These are phyloP conservation scores for Neuroterus valhalla DNA, from an alignment of 1,140 invertebrate genomes.

Conservation along the genomic window DNA sequence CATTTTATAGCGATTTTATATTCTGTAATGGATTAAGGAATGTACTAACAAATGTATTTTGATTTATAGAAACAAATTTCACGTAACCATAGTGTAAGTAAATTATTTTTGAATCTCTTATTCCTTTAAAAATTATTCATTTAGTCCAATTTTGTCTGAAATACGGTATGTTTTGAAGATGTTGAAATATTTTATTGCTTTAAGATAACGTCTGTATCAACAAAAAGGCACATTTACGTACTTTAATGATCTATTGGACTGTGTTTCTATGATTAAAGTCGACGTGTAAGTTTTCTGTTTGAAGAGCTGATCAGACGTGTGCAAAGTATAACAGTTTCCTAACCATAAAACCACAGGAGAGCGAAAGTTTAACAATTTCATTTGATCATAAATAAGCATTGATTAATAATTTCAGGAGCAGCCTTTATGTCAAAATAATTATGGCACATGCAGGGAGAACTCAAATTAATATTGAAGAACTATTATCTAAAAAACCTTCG, in stretches of 20 bases:
- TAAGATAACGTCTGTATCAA: neutral
- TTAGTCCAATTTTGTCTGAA: neutral
- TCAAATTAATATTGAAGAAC: neutral
- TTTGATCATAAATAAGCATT: too few species aligned
- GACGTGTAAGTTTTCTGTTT: neutral
- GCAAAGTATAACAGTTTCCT: too few species aligned
- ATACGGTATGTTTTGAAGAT: neutral
- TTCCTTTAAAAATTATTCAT: neutral
- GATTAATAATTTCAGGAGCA: neutral
- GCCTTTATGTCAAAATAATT: conserved; percentile 1
- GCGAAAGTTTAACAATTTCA: too few species aligned
- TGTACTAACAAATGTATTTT: conserved; percentile 37
- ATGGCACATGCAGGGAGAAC: neutral
- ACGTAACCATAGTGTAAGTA: conserved; percentile 37
- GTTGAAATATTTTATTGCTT: conserved; percentile 14
- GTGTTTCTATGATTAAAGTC: neutral
- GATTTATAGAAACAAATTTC: conserved; percentile 38
- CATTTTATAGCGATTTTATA: conserved; percentile 37
- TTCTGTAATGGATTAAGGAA: neutral
- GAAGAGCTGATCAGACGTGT: conserved; percentile 1
- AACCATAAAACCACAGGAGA: too few species aligned
- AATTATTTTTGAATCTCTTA: neutral
- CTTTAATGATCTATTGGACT: neutral
- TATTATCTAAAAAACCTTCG: neutral
- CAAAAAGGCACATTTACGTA: conserved; percentile 7